Evolutionary conservation across 2,113 vertebrate genomes (phyloP).

Genomic region (Leptobrachium leishanense): DNA sequence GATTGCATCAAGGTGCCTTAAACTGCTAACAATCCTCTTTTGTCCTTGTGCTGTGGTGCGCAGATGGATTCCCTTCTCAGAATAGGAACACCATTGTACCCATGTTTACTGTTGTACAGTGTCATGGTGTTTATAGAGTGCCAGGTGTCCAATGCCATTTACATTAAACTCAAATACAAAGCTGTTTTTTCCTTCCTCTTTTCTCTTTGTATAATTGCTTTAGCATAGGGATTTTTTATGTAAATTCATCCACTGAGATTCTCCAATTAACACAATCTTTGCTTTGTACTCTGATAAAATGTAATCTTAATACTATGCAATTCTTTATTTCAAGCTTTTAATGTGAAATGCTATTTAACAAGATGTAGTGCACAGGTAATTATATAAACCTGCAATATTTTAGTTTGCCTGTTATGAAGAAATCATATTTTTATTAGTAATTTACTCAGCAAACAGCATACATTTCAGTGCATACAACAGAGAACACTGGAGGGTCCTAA

Average conservation of each 20-base stretch:
- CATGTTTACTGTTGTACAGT: slow-evolving; percentile 50
- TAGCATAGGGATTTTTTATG: slow-evolving; percentile 29
- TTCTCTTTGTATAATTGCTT: slow-evolving; percentile 30
- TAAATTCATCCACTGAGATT: slow-evolving; percentile 30
- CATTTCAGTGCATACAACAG: too few relatives aligned
- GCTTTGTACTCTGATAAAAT: slow-evolving; percentile 7
- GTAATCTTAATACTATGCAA: background rate
- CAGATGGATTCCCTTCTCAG: slow-evolving; percentile 65
- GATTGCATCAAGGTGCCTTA: slow-evolving; percentile 70
- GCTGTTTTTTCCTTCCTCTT: slow-evolving; percentile 47
- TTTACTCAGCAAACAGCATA: too few relatives aligned
- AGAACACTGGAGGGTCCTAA: too few relatives aligned
- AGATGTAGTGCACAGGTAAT: background rate
- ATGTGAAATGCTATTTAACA: background rate
- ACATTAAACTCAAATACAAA: slow-evolving; percentile 63
- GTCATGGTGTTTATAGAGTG: slow-evolving; percentile 62
- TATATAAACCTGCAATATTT: background rate
- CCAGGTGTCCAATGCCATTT: slow-evolving; percentile 68
- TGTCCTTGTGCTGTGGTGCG: slow-evolving; percentile 65
- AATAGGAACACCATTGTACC: slow-evolving; percentile 68
- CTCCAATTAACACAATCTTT: slow-evolving; percentile 29
- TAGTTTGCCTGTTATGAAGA: too few relatives aligned
- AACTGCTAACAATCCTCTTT: slow-evolving; percentile 75
- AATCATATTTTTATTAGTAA: too few relatives aligned
- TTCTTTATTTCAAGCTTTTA: background rate